These are phyloP conservation scores for Helostoma temminkii DNA, from an alignment of 2,797 vertebrate species.

Conservation along the genomic window DNA sequence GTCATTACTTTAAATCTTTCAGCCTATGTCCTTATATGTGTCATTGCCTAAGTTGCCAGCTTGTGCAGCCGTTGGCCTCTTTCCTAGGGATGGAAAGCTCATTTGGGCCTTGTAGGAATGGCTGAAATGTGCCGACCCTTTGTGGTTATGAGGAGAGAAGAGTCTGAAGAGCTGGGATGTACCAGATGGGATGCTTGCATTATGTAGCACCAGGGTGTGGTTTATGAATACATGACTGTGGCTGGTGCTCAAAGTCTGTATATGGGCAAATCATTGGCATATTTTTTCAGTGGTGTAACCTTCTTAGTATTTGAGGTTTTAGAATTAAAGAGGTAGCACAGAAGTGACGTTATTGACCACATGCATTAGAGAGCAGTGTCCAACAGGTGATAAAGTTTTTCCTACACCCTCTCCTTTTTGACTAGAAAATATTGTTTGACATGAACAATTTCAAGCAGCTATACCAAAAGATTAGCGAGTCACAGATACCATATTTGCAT, in stretches of 20 bases:
- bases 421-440: neutral
- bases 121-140: slow-evolving; percentile 55
- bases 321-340: slow-evolving; percentile 11
- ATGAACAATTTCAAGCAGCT: neutral
- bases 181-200: slow-evolving; percentile 42
- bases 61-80: slow-evolving; percentile 62
- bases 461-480: neutral
- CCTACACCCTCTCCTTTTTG: neutral
- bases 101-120: slow-evolving; percentile 67
- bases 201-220: slow-evolving; percentile 58
- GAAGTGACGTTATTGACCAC: slow-evolving; percentile 5
- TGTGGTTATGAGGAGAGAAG: slow-evolving; percentile 43
- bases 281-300: slow-evolving; percentile 20
- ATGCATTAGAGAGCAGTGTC: slow-evolving; percentile 3
- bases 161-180: slow-evolving; percentile 27
- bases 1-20: slow-evolving; percentile 54
- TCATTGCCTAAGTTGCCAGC: slow-evolving; percentile 53
- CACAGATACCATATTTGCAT: slow-evolving; percentile 13
- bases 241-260: slow-evolving; percentile 46
- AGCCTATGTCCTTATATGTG: slow-evolving; percentile 59
- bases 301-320: slow-evolving; percentile 36
- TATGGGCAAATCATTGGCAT: slow-evolving; percentile 51
- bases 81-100: slow-evolving; percentile 65
- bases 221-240: slow-evolving; percentile 47
- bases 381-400: slow-evolving; percentile 25